These are phyloP conservation scores for Yasuhikotakia modesta DNA, from an alignment of 2,797 vertebrate species.

Conservation along the genomic window DNA sequence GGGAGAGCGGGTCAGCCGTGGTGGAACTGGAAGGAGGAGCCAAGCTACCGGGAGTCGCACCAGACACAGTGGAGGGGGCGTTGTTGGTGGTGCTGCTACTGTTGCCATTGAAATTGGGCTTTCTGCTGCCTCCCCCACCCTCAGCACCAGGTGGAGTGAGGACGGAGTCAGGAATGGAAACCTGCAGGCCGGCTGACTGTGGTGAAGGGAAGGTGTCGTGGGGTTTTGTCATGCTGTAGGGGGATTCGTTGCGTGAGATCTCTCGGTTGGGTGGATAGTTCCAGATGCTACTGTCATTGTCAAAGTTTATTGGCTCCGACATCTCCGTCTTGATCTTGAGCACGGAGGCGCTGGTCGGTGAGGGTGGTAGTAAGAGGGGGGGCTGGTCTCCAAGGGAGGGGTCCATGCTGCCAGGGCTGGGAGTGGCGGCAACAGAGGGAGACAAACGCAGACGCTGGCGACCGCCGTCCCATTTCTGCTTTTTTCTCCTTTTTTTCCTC, in stretches of 20 bases:
- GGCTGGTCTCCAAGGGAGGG: constrained; percentile 84
- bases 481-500: constrained; percentile 93
- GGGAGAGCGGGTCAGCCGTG: constrained; percentile 90
- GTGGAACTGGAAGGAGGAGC: constrained; percentile 78
- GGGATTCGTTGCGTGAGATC: constrained; percentile 96
- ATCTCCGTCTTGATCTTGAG: constrained; percentile 99
- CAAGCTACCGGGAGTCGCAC: constrained; percentile 72
- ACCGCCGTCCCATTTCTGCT: constrained; percentile 86
- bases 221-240: constrained; percentile 94
- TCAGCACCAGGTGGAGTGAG: constrained; percentile 94
- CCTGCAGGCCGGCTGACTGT: constrained; percentile 85
- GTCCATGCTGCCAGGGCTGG: constrained; percentile 84
- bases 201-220: constrained; percentile 91
- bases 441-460: constrained; percentile 59
- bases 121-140: constrained; percentile 81
- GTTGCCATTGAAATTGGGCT: constrained; percentile 85
- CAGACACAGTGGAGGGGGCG: constrained; percentile 77
- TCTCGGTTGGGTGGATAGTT: constrained; percentile 98
- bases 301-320: constrained; percentile 97
- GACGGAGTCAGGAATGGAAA: constrained; percentile 94
- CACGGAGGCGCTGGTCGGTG: constrained; percentile 87
- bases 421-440: constrained; percentile 74
- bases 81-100: constrained; percentile 81
- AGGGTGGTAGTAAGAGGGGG: constrained; percentile 83
- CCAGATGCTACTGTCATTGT: constrained; percentile 99